These are phyloP conservation scores for Plagodis dolabraria DNA, from an alignment of 2,888 invertebrate species.

Conservation along the genomic window DNA sequence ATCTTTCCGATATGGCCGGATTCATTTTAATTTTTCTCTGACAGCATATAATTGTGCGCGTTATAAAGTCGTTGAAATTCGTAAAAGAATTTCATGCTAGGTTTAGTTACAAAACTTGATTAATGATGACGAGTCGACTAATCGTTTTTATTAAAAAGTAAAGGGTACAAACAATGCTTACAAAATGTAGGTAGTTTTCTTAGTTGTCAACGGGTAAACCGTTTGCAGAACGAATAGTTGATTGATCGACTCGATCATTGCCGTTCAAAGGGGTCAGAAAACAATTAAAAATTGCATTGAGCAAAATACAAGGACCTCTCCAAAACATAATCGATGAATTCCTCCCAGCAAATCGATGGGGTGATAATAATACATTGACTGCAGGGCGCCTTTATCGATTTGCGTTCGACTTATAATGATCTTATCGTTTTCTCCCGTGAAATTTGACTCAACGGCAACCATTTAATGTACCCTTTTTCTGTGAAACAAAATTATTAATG, in stretches of 20 bases:
- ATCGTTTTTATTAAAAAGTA: slow-evolving; percentile 41
- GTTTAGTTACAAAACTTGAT: slow-evolving; percentile 49
- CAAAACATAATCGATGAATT: slow-evolving; percentile 52
- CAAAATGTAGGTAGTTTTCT: slow-evolving; percentile 40
- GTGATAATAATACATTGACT: slow-evolving; percentile 45
- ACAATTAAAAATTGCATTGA: slow-evolving; percentile 73
- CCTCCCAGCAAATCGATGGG: slow-evolving; percentile 57
- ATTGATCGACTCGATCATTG: slow-evolving; percentile 68
- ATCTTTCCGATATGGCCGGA: too few relatives aligned
- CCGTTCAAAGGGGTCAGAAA: slow-evolving; percentile 63
- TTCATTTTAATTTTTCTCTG: too few relatives aligned
- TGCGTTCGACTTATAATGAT: slow-evolving; percentile 73
- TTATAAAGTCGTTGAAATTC: too few relatives aligned
- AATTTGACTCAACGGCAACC: slow-evolving; percentile 59
- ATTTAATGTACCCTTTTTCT: slow-evolving; percentile 51
- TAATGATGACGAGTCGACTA: slow-evolving; percentile 49
- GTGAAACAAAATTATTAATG: slow-evolving; percentile 26
- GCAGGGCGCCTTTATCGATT: slow-evolving; percentile 65
- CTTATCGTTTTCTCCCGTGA: slow-evolving; percentile 67
- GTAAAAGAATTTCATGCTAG: slow-evolving; percentile 43
- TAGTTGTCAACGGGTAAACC: slow-evolving; percentile 45
- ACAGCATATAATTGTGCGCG: too few relatives aligned
- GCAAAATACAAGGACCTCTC: slow-evolving; percentile 58
- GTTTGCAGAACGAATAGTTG: slow-evolving; percentile 73
- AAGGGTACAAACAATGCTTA: slow-evolving; percentile 50